Conservation (phyloP, 2,888 invertebrate genomes). For the Ischnus inquisitorius region DNA sequence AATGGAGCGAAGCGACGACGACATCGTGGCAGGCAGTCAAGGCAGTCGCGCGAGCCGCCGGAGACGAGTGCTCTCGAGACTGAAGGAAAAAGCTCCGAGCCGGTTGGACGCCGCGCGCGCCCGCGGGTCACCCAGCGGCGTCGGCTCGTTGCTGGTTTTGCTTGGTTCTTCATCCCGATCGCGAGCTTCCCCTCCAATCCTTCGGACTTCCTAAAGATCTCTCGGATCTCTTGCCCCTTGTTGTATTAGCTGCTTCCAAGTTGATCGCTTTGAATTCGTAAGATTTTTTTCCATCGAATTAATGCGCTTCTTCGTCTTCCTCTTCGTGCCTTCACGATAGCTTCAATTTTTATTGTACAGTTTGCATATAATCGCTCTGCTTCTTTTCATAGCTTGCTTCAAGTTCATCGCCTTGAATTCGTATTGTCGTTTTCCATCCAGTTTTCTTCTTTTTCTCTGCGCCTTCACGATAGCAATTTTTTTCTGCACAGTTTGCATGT, state of each 20-base stretch:
- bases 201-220: conserved; percentile 58
- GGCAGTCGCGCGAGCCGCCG: conserved; percentile 31
- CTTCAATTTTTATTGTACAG: not conserved
- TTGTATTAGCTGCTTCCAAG: not conserved
- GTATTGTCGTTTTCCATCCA: too few species aligned
- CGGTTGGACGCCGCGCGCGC: conserved; percentile 66
- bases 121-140: conserved; percentile 50
- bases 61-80: conserved; percentile 42
- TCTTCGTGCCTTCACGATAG: conserved; percentile 28
- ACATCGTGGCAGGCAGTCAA: conserved; percentile 43
- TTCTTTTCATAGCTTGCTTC: not conserved
- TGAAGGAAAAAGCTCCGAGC: conserved; percentile 74
- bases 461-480: too few species aligned
- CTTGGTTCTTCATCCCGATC: conserved; percentile 7
- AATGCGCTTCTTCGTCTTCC: conserved; percentile 62
- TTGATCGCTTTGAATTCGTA: conserved; percentile 8
- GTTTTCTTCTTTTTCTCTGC: conserved; percentile 16
- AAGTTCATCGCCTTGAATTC: not conserved
- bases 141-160: conserved; percentile 53
- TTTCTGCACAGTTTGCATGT: not conserved
- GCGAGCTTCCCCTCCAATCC: conserved; percentile 48
- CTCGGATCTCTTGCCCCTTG: not conserved
- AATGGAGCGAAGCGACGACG: conserved; percentile 72
- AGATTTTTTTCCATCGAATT: conserved; percentile 68
- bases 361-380: not conserved